Evolutionary conservation across 2,888 invertebrate species (phyloP), one percentile per base, ranked within the genome.

Genomic region (Luffia ferchaultella): DNA sequence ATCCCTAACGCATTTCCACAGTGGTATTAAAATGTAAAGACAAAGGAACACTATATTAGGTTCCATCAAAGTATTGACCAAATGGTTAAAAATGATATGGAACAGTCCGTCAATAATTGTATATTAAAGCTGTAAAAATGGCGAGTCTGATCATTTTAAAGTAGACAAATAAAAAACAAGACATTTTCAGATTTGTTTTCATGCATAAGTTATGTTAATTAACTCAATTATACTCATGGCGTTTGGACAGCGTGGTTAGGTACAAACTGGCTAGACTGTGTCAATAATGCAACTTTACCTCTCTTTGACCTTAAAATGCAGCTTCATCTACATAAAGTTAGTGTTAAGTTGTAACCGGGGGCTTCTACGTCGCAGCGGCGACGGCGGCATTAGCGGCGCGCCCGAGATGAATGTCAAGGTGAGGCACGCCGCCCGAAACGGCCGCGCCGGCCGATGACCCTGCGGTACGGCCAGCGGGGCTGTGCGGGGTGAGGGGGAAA

Each of bases 381-480:
- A 30, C 30, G 30, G 12, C 12, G 12, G 30, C 12, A 12, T 30
- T 30, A 30, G 12, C 30, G 30, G 3, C 30, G 74, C 72, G 72
- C 67, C 70, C 70, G 74, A 80, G 82, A 83, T 80, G 82, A 83
- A 83, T 83, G 83, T 83, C 83, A 83, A 83, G 82, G 83, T 82
- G 79, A 83, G 80, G 78, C 73, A 73, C 73, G 75, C 76, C 73
- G 74, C 64, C 80, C 80, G 78, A 80, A 79, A 75, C 78, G 78
- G 73, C 77, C 68, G 72, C 69, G 65, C 71, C 68, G 72, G 79
- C 76, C 80, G 67, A 74, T 73, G 80, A 82, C 78, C 83, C 70
- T 60, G 62, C 45, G 30, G 43, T 5, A 5, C n/a, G 55, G 59
- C 61, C 59, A 59, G 64, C 67, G 62, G 54, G 59, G 63, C 63